Percentiles rank a stretch among this genome's conserved stretches.
Conservation (phyloP, 1,140 invertebrate species). For the Samia ricini region DNA sequence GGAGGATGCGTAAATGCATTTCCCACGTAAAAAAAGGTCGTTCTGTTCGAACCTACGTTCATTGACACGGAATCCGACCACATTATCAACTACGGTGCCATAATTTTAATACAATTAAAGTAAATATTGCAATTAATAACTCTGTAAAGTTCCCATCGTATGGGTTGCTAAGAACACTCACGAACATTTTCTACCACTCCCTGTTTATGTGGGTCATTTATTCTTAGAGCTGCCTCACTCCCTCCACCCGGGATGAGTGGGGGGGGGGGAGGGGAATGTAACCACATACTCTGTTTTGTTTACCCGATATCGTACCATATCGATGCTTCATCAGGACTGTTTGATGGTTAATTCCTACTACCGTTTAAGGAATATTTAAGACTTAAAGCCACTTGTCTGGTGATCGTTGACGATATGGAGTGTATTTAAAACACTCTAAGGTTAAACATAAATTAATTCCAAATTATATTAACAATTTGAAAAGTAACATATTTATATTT, state of each 20-base stretch:
- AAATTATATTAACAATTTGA: too few relatives aligned
- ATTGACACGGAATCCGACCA: too few relatives aligned
- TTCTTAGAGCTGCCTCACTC: conserved; percentile 41
- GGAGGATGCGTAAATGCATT: too few relatives aligned
- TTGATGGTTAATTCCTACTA: conserved; percentile 5
- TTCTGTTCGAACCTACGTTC: too few relatives aligned
- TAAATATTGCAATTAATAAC: conserved; percentile 23
- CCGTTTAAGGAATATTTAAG: not conserved
- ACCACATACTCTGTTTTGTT: conserved; percentile 14
- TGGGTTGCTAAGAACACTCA: conserved; percentile 58
- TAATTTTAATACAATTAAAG: too few relatives aligned
- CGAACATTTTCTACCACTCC: conserved; percentile 65
- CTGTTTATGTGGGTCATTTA: conserved; percentile 61
- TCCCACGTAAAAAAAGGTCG: too few relatives aligned
- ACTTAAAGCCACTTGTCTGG: too few relatives aligned
- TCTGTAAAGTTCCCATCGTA: conserved; percentile 45
- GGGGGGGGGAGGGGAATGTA: conserved; percentile 17
- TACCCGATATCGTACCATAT: conserved; percentile 15
- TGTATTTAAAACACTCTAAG: too few relatives aligned
- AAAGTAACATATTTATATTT: too few relatives aligned
- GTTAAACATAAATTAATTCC: too few relatives aligned
- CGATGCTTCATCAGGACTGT: conserved; percentile 20
- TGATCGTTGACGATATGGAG: too few relatives aligned
- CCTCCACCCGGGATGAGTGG: conserved; percentile 11
- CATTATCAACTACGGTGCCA: too few relatives aligned